Evolutionary conservation across 2,888 invertebrate species (phyloP).

Genomic region (Drosophila subsilvestris): DNA sequence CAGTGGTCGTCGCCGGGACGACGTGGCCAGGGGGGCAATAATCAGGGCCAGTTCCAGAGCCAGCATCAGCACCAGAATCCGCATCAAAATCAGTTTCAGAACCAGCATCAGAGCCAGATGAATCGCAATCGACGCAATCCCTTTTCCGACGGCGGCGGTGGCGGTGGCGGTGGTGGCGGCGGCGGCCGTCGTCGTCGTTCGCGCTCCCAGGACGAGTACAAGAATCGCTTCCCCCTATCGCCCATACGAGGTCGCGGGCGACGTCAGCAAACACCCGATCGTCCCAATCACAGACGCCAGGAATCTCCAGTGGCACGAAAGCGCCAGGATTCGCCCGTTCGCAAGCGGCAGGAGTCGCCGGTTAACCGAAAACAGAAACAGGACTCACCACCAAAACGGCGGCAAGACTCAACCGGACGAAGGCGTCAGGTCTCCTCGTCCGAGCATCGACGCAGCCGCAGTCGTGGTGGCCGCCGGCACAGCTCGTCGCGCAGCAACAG

Average conservation of each 20-base stretch:
- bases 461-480: conserved; percentile 58
- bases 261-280: conserved; percentile 44
- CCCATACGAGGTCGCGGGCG: conserved; percentile 74
- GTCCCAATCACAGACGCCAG: conserved; percentile 14
- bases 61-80: conserved; percentile 14
- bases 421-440: conserved; percentile 48
- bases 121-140: conserved; percentile 76
- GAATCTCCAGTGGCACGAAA: conserved; percentile 24
- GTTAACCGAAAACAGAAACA: not conserved
- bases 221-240: conserved; percentile 80
- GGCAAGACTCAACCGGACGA: conserved; percentile 52
- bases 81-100: conserved; percentile 14
- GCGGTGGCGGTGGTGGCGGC: conserved; percentile 9
- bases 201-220: conserved; percentile 78
- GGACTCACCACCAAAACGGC: conserved; percentile 49
- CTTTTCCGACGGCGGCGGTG: conserved; percentile 74
- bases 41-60: conserved; percentile 7
- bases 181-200: conserved; percentile 79
- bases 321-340: conserved; percentile 26
- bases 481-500: conserved; percentile 59
- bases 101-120: conserved; percentile 34
- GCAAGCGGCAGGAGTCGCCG: conserved; percentile 38
- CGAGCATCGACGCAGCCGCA: conserved; percentile 43
- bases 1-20: conserved; percentile 79
- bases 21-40: conserved; percentile 44